phyloP scores from a whole-genome alignment of 2,797 vertebrate species.

The Dendrocincla tyrannina region DNA sequence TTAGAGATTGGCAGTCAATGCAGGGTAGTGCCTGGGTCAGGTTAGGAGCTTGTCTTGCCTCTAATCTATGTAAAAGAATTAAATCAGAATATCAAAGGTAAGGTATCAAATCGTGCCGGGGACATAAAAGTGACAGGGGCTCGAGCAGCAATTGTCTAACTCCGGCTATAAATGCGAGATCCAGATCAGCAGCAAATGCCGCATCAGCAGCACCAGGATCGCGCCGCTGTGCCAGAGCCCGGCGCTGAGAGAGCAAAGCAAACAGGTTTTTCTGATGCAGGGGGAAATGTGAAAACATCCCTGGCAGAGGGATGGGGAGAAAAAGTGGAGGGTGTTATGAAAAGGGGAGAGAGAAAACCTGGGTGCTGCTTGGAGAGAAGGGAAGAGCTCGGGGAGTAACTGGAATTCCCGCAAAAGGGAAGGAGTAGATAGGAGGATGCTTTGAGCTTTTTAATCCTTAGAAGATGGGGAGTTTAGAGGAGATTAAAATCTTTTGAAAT shows the following conservation, averaged over 20 bases:
- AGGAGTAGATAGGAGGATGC: neutral
- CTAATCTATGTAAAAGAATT: conserved; percentile 63
- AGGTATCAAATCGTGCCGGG: neutral
- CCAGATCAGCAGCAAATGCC: conserved; percentile 17
- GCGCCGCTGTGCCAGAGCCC: neutral
- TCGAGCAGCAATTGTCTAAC: neutral
- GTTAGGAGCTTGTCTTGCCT: conserved; percentile 40
- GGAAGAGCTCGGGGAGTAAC: neutral
- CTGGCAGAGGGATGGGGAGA: neutral
- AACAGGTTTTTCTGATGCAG: neutral
- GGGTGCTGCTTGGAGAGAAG: neutral
- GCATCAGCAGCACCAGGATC: neutral
- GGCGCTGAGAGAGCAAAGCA: neutral
- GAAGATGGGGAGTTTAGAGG: neutral
- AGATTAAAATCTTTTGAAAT: neutral
- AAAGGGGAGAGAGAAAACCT: neutral
- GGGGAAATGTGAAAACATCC: neutral
- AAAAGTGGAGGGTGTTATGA: neutral
- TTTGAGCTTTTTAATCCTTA: neutral
- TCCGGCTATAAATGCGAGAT: neutral
- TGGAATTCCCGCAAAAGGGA: neutral
- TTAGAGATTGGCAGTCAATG: conserved; percentile 25
- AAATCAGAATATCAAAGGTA: conserved; percentile 66
- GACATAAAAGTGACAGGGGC: neutral
- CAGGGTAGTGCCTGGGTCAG: neutral